Percentiles rank a stretch among this genome's conserved stretches.
Evolutionary conservation across 1,140 invertebrate species (phyloP).

Genomic region (Saccostrea echinata): DNA sequence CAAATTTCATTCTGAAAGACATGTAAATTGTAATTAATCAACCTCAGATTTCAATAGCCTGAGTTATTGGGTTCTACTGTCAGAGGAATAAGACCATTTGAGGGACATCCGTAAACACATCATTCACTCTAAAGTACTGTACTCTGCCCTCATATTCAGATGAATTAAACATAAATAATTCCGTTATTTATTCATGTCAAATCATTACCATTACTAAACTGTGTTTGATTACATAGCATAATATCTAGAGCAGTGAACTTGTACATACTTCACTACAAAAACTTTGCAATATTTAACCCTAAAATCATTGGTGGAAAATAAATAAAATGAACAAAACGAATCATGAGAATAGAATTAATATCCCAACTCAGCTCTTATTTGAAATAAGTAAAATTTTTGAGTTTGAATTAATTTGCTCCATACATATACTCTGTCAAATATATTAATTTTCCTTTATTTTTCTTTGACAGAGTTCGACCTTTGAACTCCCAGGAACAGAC

Average conservation of each 20-base stretch:
- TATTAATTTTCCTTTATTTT: constrained; percentile 12
- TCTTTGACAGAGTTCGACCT: constrained; percentile 73
- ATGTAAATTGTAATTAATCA: constrained; percentile 22
- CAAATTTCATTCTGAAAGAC: not conserved
- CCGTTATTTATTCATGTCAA: not conserved
- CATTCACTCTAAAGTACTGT: not conserved
- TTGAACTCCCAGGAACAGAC: constrained; percentile 69
- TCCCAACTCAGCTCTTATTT: not conserved
- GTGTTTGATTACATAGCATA: not conserved
- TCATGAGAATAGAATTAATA: no score
- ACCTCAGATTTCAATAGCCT: not conserved
- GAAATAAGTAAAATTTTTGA: not conserved
- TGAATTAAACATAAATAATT: not conserved
- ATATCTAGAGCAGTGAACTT: no score
- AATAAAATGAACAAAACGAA: no score
- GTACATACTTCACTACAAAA: no score
- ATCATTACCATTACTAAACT: not conserved
- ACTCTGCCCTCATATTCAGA: constrained; percentile 16
- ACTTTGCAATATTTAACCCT: no score
- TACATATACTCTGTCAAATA: not conserved
- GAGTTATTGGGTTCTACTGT: not conserved
- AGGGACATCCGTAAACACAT: constrained; percentile 17
- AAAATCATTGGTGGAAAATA: no score
- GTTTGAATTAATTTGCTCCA: not conserved
- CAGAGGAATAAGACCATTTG: not conserved